A percentile compares a stretch with the other conserved stretches of the same genome.
Conservation (phyloP, 2,797 vertebrate species). For the Lithobates sylvaticus region DNA sequence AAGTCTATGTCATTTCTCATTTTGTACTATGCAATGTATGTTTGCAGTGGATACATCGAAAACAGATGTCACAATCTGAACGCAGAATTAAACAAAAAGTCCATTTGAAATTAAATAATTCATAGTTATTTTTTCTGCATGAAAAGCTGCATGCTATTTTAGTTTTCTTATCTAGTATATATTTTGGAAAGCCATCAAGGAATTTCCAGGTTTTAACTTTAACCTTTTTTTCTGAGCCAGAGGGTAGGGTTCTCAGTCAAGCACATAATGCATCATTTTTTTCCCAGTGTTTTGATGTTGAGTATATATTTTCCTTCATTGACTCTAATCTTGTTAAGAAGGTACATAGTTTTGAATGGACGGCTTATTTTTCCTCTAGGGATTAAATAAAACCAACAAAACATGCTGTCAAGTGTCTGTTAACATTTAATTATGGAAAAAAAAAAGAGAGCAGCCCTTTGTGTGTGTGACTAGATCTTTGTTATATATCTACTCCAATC, state of each 20-base stretch:
- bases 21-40: constrained; percentile 25
- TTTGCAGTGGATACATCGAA: constrained; percentile 37
- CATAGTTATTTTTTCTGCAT: constrained; percentile 52
- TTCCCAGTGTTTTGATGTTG: constrained; percentile 50
- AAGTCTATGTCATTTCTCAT: constrained; percentile 22
- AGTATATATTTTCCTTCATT: constrained; percentile 55
- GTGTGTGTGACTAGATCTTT: not conserved
- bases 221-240: constrained; percentile 44
- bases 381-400: constrained; percentile 47
- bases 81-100: constrained; percentile 42
- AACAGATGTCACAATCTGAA: constrained; percentile 24
- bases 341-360: constrained; percentile 45
- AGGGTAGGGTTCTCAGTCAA: constrained; percentile 57
- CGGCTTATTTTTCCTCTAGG: constrained; percentile 24
- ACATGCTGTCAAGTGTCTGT: constrained; percentile 17
- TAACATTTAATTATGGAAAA: constrained; percentile 41
- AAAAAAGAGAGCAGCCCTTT: not conserved
- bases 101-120: constrained; percentile 49
- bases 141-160: constrained; percentile 18
- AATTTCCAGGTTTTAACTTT: constrained; percentile 41
- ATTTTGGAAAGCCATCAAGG: constrained; percentile 18
- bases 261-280: constrained; percentile 54
- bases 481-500: not conserved
- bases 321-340: constrained; percentile 55
- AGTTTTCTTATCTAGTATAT: constrained; percentile 36